These are phyloP conservation scores for Chrysolina haemoptera DNA, from an alignment of 2,888 invertebrate species.

Conservation along the genomic window DNA sequence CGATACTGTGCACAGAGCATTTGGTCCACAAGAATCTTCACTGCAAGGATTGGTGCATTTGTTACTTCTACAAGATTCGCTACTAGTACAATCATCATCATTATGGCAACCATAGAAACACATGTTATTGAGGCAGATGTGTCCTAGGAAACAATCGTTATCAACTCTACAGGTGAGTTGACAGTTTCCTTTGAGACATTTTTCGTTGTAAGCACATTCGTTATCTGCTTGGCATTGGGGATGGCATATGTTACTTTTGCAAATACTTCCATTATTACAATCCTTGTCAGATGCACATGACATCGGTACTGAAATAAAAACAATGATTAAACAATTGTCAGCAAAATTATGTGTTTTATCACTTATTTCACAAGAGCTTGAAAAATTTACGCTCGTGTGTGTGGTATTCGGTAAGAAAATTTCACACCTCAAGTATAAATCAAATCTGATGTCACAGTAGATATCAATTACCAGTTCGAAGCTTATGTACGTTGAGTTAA, in stretches of 20 bases:
- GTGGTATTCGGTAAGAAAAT: too few species aligned
- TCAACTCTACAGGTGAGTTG: conserved; percentile 92
- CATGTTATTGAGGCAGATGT: conserved; percentile 89
- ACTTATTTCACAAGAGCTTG: too few species aligned
- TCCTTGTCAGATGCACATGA: conserved; percentile 81
- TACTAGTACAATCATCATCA: conserved; percentile 90
- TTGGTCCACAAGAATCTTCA: conserved; percentile 87
- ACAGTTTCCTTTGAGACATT: conserved; percentile 87
- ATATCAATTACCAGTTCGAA: too few species aligned
- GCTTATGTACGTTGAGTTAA: too few species aligned
- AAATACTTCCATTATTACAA: conserved; percentile 81
- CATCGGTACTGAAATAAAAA: conserved; percentile 77
- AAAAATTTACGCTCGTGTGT: too few species aligned
- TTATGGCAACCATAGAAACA: conserved; percentile 89
- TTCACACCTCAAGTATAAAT: too few species aligned
- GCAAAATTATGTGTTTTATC: too few species aligned
- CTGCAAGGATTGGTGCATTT: conserved; percentile 85
- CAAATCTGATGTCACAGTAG: too few species aligned
- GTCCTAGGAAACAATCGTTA: conserved; percentile 93
- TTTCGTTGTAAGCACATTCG: conserved; percentile 91
- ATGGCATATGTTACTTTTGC: conserved; percentile 87
- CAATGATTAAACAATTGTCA: not conserved
- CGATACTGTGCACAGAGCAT: conserved; percentile 84
- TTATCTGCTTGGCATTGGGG: conserved; percentile 83
- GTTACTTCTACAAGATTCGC: conserved; percentile 86